phyloP scores from a whole-genome alignment of 1,140 invertebrate species.

The Ceratina japonica region DNA sequence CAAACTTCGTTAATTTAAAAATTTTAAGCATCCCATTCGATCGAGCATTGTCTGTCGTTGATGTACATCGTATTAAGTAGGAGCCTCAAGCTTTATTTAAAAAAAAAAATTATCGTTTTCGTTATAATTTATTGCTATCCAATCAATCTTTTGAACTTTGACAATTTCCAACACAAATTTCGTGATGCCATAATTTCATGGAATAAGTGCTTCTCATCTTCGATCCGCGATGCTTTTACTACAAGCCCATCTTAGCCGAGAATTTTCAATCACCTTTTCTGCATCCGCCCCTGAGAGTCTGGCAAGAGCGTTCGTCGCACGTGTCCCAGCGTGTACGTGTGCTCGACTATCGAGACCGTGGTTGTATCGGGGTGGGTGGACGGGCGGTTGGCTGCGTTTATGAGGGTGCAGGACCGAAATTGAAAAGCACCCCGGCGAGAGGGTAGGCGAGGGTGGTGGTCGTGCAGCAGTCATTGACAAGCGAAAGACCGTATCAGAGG shows the following conservation, averaged over 20 bases:
- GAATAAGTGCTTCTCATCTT: not conserved
- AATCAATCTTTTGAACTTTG: too few species aligned
- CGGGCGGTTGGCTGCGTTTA: conserved; percentile 61
- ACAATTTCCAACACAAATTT: too few species aligned
- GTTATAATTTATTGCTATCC: too few species aligned
- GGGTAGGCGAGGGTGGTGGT: conserved; percentile 43
- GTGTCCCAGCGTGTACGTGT: not conserved
- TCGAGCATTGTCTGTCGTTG: too few species aligned
- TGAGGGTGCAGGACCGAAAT: conserved; percentile 63
- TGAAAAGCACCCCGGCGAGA: conserved; percentile 62
- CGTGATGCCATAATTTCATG: too few species aligned
- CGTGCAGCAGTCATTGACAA: conserved; percentile 71
- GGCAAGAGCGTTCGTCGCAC: conserved; percentile 19
- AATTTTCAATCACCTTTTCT: conserved; percentile 13
- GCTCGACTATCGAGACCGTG: conserved; percentile 18
- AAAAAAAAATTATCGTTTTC: too few species aligned
- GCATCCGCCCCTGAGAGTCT: conserved; percentile 24
- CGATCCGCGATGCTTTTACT: conserved; percentile 1
- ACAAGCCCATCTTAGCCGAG: not conserved
- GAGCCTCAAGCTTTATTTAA: too few species aligned
- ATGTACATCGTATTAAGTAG: too few species aligned
- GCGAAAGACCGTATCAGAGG: conserved; percentile 80
- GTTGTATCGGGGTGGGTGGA: conserved; percentile 47
- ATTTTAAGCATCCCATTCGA: too few species aligned
- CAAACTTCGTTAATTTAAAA: too few species aligned